A percentile compares a stretch with the other conserved stretches of the same genome.
Evolutionary conservation across 2,113 vertebrate genomes (phyloP).

Genomic region (Boulengeromyrus knoepffleri): DNA sequence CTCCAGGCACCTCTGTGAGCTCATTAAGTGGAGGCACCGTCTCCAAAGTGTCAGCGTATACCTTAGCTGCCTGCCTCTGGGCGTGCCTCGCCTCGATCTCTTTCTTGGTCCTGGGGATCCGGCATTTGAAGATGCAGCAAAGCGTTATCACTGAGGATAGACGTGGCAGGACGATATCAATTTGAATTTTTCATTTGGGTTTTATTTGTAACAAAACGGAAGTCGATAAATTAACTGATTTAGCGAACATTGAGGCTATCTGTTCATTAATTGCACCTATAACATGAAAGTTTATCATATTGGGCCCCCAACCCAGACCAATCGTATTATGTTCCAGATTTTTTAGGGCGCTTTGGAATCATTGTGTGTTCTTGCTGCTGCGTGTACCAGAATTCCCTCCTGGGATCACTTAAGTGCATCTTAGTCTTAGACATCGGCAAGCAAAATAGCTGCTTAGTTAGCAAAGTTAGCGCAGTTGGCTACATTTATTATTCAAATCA

Average conservation of each 20-base stretch:
- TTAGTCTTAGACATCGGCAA: neutral
- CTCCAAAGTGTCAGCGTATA: conserved; percentile 87
- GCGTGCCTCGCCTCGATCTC: conserved; percentile 87
- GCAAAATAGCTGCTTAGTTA: neutral
- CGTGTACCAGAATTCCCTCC: neutral
- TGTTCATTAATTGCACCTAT: neutral
- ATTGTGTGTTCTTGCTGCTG: neutral
- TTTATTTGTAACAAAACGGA: neutral
- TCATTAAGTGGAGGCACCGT: conserved; percentile 83
- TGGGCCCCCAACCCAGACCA: too few species aligned
- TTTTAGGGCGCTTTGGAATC: too few species aligned
- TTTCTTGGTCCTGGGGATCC: conserved; percentile 87
- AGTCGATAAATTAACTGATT: neutral
- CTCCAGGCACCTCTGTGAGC: conserved; percentile 81
- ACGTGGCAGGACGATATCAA: neutral
- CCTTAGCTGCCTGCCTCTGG: conserved; percentile 83
- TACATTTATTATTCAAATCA: neutral
- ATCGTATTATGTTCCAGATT: too few species aligned
- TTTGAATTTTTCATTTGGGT: neutral
- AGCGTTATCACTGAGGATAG: conserved; percentile 77
- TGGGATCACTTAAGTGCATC: neutral
- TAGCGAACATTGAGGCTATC: neutral
- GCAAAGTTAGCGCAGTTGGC: neutral
- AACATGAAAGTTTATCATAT: neutral
- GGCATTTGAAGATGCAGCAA: conserved; percentile 97